phyloP scores from a whole-genome alignment of 2,113 vertebrate genomes.

The Tragelaphus imberbis region DNA sequence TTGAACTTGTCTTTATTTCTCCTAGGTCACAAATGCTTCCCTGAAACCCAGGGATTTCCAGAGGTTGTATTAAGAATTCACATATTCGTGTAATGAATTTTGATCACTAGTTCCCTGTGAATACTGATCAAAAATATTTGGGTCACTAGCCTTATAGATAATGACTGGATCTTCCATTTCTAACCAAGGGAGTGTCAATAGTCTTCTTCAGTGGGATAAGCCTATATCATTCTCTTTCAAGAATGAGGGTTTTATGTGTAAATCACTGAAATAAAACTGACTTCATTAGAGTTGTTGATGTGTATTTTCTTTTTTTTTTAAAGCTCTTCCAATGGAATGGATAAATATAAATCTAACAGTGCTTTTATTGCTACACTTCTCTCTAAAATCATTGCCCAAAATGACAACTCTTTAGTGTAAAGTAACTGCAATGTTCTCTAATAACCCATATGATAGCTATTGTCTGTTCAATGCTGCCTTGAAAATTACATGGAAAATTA shows the following conservation, averaged over 20 bases:
- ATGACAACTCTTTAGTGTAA: not conserved
- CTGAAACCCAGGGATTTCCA: not conserved
- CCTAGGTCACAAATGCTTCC: not conserved
- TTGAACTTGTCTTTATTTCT: not conserved
- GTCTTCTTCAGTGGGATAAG: not conserved
- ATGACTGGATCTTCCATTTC: not conserved
- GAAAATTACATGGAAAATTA: constrained; percentile 70
- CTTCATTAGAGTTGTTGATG: not conserved
- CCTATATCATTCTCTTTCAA: not conserved
- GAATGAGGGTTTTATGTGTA: not conserved
- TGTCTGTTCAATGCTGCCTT: constrained; percentile 47
- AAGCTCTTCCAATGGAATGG: not conserved
- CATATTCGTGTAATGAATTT: not conserved
- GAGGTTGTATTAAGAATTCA: not conserved
- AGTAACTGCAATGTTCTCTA: constrained; percentile 27
- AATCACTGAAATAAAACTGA: not conserved
- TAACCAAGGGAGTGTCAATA: not conserved
- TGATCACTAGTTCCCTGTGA: not conserved
- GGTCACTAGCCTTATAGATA: not conserved
- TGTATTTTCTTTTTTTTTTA: not conserved
- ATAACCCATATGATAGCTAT: constrained; percentile 21
- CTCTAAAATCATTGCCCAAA: constrained; percentile 4
- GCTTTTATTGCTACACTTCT: not conserved
- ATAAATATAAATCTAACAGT: not conserved
- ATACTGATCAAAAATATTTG: not conserved